These are phyloP conservation scores for Brachyalestes nurse DNA, from an alignment of 2,797 vertebrate species.

Conservation along the genomic window DNA sequence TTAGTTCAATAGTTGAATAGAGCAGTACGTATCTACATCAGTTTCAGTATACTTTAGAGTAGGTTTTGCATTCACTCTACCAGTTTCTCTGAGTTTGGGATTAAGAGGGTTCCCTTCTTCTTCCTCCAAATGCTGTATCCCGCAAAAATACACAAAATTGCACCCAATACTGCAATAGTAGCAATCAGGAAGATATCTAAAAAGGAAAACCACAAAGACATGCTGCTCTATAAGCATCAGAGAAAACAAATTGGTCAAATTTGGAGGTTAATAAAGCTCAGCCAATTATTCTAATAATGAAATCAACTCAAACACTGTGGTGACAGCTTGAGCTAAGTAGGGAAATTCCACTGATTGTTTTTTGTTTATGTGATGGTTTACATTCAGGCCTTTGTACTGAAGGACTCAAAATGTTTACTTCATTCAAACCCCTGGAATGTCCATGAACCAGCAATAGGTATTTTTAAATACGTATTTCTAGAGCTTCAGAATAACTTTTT, in stretches of 20 bases:
- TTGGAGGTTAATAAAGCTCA: not conserved
- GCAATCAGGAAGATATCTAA: conserved; percentile 4
- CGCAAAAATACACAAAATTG: too few species aligned
- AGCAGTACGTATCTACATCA: not conserved
- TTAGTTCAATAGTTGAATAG: not conserved
- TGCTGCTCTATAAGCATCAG: not conserved
- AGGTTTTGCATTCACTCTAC: not conserved
- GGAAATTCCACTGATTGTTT: conserved; percentile 24
- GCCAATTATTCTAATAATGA: conserved; percentile 18
- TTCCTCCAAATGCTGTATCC: conserved; percentile 26
- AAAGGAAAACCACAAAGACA: conserved; percentile 8
- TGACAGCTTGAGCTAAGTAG: not conserved
- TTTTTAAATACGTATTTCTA: too few species aligned
- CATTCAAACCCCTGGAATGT: too few species aligned
- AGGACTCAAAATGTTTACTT: not conserved
- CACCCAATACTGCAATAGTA: not conserved
- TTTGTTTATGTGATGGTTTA: not conserved
- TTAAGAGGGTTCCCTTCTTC: not conserved
- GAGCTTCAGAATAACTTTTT: too few species aligned
- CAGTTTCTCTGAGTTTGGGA: not conserved
- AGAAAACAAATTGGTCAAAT: not conserved
- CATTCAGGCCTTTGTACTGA: not conserved
- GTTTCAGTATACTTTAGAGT: not conserved
- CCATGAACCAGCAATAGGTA: too few species aligned
- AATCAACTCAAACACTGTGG: not conserved